Conservation (phyloP, 2,888 invertebrate genomes). For the Carterocephalus palaemon region DNA sequence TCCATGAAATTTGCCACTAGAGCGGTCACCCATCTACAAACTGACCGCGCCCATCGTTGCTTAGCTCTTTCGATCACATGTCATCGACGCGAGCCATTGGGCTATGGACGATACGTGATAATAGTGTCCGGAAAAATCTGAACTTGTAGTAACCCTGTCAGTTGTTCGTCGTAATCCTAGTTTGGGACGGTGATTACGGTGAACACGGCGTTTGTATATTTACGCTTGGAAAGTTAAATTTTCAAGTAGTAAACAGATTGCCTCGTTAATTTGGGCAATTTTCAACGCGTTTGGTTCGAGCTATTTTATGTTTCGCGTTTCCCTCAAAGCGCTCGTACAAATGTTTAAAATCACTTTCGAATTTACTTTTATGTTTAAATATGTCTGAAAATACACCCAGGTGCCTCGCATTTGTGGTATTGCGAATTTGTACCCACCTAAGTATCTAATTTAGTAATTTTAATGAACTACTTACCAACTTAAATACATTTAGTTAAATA, state of each 20-base stretch:
- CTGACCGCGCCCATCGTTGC: no score
- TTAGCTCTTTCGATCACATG: no score
- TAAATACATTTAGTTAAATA: no score
- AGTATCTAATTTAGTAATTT: no score
- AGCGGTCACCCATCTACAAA: no score
- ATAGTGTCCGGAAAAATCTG: background rate
- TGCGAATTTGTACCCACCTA: no score
- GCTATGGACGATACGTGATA: no score
- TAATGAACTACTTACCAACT: no score
- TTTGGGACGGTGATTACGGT: conserved; percentile 26
- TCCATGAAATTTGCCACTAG: no score
- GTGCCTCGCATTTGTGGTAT: no score
- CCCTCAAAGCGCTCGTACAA: conserved; percentile 8
- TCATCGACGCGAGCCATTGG: no score
- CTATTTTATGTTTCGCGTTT: conserved; percentile 17
- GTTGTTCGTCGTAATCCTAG: conserved; percentile 22
- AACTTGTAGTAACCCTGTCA: conserved; percentile 4
- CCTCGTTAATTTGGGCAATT: conserved; percentile 26
- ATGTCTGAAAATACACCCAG: no score
- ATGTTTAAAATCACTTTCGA: background rate
- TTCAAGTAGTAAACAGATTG: conserved; percentile 27
- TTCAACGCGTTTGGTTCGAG: conserved; percentile 24
- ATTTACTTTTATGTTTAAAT: background rate
- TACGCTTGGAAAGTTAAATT: conserved; percentile 26
- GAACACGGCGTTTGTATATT: conserved; percentile 26